Base-by-base conservation (phyloP, 2,888 invertebrate species). In the Orthonychiurus folsomi region DNA sequence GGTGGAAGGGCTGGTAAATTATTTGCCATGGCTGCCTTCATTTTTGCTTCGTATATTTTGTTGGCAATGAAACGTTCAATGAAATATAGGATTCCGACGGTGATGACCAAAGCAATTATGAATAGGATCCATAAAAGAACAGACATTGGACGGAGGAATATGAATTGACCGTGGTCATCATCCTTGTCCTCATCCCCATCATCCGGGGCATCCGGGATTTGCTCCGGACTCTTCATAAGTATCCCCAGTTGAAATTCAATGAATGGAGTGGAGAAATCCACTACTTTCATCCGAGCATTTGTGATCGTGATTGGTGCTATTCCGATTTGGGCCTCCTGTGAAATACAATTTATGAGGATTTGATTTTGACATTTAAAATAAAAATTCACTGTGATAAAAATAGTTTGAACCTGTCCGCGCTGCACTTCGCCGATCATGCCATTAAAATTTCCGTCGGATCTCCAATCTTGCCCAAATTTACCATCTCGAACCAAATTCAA, bases 1-100 rank as follows among this genome's bases (percentile, higher is more conserved):
- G 56, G 27, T 56, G 56, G 56, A 5, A 37, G 3, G 5, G 52
- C 12, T 52, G 52, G 52, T 5, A 21, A 20, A 9, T 37, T 15
- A 37, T 37, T 37, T 5, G 52, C 52, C 3, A 20, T n/a, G 52
- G 52, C 23, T 9, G 20, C 24, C n/a, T 5, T 5, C 55, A 5
- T 23, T 26, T 12, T 27, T 28, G 56, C 18, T 18, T 26, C 28
- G 5, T 56, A 27, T 9, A 37, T 37, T 37, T 56, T 56, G 2
- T 27, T 12, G 9, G 50, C 5, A 5, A 59, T 23, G 3, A 48
- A 48, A 50, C 37, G 48, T 20, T 70, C 70, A 48, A 99, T 96
- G 73, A 96, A 85, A 80, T 95, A 96, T 21, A 97, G 83, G n/a
- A 97, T 94, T 70, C 96, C 92, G 78, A 95, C 95, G 57, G 95